Percentiles rank a stretch among this genome's conserved stretches.
Conservation (phyloP, 2,888 invertebrate species). For the Caenorhabditis wallacei region DNA sequence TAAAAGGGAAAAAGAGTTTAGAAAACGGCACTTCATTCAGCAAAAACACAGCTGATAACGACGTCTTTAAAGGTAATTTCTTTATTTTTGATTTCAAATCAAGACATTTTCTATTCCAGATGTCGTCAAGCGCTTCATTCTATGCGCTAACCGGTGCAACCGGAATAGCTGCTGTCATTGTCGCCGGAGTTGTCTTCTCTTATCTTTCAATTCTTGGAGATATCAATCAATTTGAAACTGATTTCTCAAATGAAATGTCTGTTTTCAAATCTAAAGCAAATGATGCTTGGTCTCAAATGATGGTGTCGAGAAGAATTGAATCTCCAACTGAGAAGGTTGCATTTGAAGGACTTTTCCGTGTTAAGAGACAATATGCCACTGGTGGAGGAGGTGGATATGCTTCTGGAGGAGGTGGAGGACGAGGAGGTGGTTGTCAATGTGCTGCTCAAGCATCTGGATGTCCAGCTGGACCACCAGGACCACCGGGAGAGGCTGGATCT, state of each 20-base stretch:
- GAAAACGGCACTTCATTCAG: conserved; percentile 49
- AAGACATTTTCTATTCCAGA: conserved; percentile 24
- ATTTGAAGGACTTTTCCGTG: conserved; percentile 64
- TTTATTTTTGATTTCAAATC: not conserved
- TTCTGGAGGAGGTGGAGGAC: conserved; percentile 37
- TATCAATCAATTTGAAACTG: conserved; percentile 59
- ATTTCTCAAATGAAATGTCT: conserved; percentile 56
- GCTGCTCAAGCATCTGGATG: conserved; percentile 70
- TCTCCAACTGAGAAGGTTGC: conserved; percentile 58
- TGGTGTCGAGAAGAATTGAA: conserved; percentile 57
- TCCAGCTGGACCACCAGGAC: conserved; percentile 76
- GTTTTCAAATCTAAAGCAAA: conserved; percentile 61
- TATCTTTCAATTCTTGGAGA: conserved; percentile 61
- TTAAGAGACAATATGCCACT: conserved; percentile 50
- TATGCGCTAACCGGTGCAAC: conserved; percentile 57
- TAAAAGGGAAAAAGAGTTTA: conserved; percentile 30
- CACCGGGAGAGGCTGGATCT: conserved; percentile 68
- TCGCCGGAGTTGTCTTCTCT: conserved; percentile 60
- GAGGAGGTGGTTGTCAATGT: conserved; percentile 65
- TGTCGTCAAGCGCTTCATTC: conserved; percentile 57
- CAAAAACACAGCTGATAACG: conserved; percentile 58
- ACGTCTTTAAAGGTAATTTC: conserved; percentile 41
- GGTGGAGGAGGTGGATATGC: conserved; percentile 50
- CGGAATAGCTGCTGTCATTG: conserved; percentile 48
- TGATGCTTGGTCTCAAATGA: conserved; percentile 71